Evolutionary conservation across 1,140 invertebrate genomes (phyloP).

Genomic region (Apis florea): DNA sequence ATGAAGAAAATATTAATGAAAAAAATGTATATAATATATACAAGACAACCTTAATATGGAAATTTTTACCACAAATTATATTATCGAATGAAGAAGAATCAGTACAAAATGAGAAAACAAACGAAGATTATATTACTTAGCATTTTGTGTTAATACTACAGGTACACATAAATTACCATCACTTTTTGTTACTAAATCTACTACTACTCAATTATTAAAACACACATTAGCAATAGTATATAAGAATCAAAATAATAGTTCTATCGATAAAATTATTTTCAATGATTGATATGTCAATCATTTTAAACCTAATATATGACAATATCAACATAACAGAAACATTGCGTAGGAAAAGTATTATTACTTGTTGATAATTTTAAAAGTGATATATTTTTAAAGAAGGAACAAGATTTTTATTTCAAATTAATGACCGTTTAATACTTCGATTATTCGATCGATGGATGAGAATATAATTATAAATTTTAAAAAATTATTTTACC

Average conservation of each 20-base stretch:
- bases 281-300: conserved; percentile 9
- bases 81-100: background rate
- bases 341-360: background rate
- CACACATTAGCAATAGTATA: conserved; percentile 26
- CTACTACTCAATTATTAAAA: background rate
- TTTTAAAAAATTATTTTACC: background rate
- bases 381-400: background rate
- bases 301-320: background rate
- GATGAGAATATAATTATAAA: background rate
- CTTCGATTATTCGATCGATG: background rate
- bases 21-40: conserved; percentile 10
- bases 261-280: conserved; percentile 4
- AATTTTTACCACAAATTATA: background rate
- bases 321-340: background rate
- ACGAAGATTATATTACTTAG: background rate
- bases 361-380: conserved; percentile 11
- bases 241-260: conserved; percentile 18
- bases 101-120: background rate
- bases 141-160: background rate
- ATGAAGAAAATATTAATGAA: background rate
- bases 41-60: background rate
- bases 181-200: background rate
- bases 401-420: background rate
- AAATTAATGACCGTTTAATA: background rate
- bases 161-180: background rate